Percentiles rank a stretch among this genome's conserved stretches.
Evolutionary conservation across 2,797 vertebrate species (phyloP).

Genomic region (Acipenser transmontanus): DNA sequence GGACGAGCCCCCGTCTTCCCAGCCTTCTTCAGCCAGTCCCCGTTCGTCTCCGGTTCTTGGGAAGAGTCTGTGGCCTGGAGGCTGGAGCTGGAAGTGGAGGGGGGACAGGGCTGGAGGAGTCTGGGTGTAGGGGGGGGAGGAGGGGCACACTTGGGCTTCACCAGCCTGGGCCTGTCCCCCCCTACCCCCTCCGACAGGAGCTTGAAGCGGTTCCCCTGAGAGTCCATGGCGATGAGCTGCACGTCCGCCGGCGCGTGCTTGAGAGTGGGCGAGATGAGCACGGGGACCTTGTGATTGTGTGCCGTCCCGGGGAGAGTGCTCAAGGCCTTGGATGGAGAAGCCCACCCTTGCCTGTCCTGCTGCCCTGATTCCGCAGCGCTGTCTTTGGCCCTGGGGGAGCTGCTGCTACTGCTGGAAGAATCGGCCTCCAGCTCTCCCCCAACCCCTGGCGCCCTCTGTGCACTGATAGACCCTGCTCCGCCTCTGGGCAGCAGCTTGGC

Average conservation of each 20-base stretch:
- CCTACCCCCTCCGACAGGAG: constrained; percentile 85
- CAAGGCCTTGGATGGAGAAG: constrained; percentile 76
- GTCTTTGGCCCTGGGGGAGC: constrained; percentile 61
- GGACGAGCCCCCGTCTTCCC: constrained; percentile 77
- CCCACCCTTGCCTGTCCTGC: constrained; percentile 69
- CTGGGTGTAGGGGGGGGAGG: constrained; percentile 86
- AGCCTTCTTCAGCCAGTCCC: constrained; percentile 70
- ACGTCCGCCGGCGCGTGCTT: constrained; percentile 88
- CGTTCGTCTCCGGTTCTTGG: constrained; percentile 71
- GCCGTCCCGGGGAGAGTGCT: constrained; percentile 61
- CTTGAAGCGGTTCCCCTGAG: constrained; percentile 98
- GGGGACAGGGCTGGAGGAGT: constrained; percentile 66
- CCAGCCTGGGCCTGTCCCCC: constrained; percentile 82
- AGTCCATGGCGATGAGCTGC: constrained; percentile 92
- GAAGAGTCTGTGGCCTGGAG: constrained; percentile 30
- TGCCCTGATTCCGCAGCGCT: constrained; percentile 54
- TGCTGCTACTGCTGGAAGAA: constrained; percentile 18
- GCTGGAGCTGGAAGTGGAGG: constrained; percentile 46
- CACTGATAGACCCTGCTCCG: constrained; percentile 37
- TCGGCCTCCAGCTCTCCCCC: constrained; percentile 59
- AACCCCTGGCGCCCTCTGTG: constrained; percentile 54
- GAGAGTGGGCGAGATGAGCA: constrained; percentile 91
- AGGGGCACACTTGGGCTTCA: constrained; percentile 96
- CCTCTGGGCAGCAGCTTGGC: constrained; percentile 85
- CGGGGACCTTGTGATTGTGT: constrained; percentile 97